Evolutionary conservation across 2,113 vertebrate genomes (phyloP).

Genomic region (Grus americana): DNA sequence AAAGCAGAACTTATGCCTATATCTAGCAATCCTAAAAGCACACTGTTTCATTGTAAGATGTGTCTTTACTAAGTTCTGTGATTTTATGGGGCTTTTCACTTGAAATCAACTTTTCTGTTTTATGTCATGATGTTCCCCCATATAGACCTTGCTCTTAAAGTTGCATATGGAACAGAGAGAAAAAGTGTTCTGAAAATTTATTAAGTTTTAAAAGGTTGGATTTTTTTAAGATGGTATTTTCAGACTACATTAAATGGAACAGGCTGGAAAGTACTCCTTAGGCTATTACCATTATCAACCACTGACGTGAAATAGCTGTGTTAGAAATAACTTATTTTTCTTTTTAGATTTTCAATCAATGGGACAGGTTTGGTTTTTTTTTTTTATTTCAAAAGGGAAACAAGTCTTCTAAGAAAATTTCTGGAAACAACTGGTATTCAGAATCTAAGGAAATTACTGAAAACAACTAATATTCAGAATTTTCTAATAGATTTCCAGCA

Average conservation of each 20-base stretch:
- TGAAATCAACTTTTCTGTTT: background rate
- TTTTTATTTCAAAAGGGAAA: background rate
- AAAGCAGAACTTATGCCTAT: background rate
- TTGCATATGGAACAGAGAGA: background rate
- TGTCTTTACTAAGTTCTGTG: background rate
- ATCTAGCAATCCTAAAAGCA: background rate
- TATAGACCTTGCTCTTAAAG: background rate
- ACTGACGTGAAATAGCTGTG: background rate
- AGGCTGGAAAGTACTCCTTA: background rate
- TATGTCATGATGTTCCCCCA: background rate
- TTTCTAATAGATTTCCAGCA: background rate
- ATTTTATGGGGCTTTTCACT: background rate
- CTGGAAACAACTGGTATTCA: background rate
- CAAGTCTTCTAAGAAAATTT: background rate
- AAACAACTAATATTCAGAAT: background rate
- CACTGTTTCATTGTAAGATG: fast-evolving
- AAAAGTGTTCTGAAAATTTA: background rate
- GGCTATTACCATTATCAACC: background rate
- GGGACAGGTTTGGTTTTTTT: background rate
- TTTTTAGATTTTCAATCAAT: background rate
- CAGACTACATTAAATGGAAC: background rate
- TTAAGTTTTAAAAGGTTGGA: background rate
- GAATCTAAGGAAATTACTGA: background rate
- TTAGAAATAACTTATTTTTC: background rate
- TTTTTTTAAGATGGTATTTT: background rate